These are phyloP conservation scores for Onchidella celtica DNA, from an alignment of 2,888 invertebrate species.

Conservation along the genomic window DNA sequence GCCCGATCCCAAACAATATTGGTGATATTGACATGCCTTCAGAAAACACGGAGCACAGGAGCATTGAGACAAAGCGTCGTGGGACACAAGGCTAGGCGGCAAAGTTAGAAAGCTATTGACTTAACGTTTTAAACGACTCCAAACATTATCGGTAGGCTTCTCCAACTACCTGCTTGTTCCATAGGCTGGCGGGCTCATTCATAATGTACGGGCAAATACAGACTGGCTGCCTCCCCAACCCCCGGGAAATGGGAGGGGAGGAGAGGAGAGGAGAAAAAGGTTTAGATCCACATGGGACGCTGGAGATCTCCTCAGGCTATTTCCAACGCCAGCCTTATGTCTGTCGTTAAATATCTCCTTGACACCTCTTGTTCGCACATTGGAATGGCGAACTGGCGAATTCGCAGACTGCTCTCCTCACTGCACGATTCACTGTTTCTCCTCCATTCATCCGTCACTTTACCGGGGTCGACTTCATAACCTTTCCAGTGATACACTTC, in stretches of 20 bases:
- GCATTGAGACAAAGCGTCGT: slow-evolving; percentile 10
- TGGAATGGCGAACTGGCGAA: too few relatives aligned
- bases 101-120: slow-evolving; percentile 42
- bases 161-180: background rate
- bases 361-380: too few relatives aligned
- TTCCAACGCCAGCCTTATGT: too few relatives aligned
- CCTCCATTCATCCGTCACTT: too few relatives aligned
- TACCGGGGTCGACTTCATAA: too few relatives aligned
- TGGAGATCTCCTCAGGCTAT: too few relatives aligned
- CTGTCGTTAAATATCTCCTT: too few relatives aligned
- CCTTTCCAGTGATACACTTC: too few relatives aligned
- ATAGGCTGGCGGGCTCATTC: background rate
- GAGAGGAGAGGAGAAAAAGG: background rate
- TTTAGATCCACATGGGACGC: background rate
- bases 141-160: background rate
- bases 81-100: background rate
- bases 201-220: slow-evolving; percentile 12
- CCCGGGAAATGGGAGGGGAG: background rate
- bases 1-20: background rate
- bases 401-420: too few relatives aligned
- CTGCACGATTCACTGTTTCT: too few relatives aligned
- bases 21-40: background rate
- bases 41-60: background rate
- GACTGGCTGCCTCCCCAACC: background rate
- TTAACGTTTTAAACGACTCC: background rate